Base-by-base conservation (phyloP, 2,888 invertebrate genomes). In the Hydropsyche betteni region DNA sequence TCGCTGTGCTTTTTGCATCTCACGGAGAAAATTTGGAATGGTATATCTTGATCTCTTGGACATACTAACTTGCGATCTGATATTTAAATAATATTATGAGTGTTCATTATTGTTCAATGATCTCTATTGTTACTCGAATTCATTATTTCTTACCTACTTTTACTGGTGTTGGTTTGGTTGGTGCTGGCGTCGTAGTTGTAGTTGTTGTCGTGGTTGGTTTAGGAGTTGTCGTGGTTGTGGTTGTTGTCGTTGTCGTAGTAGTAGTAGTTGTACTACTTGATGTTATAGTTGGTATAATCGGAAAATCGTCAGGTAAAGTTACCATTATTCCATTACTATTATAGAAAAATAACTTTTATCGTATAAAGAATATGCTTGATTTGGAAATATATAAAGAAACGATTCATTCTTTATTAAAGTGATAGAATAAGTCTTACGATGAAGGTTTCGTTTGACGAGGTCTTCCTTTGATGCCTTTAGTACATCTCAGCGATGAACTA, bases 1-100 rank as follows among this genome's bases (percentile, higher is more conserved):
- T 87, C 87, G 0, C 85, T 83, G 81, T 79, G 75, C 24, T 82
- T 87, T 81, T 84, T 87, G 77, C 88, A 88, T 0, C 85, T 85
- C 33, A 87, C 84, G 34, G 86, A 85, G 81, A 88, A 87, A 81
- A 87, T 81, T 78, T 85, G 80, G 80, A 83, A 83, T 16, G 84
- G 84, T 24, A 83, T 82, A 79, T 82, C 84, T 12, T 83, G 82
- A 78, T 86, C 81, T 81, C 87, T 84, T 75, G 87, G 85, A 78
- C 88, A 84, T 83, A 88, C 84, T 81, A 84, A 81, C 81, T 87
- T 87, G 75, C 12, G 12, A 1, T 64, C 64, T 10, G 5, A 4
- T 64, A 34, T 64, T 64, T 44, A 4, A 44, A 44, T 44, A 4
- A 44, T 44, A 44, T 44, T 8, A 44, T 44, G 44, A 8, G 33